A percentile compares a stretch with the other conserved stretches of the same genome.
phyloP scores from a whole-genome alignment of 2,888 invertebrate species.

The Pedicia rivosa region DNA sequence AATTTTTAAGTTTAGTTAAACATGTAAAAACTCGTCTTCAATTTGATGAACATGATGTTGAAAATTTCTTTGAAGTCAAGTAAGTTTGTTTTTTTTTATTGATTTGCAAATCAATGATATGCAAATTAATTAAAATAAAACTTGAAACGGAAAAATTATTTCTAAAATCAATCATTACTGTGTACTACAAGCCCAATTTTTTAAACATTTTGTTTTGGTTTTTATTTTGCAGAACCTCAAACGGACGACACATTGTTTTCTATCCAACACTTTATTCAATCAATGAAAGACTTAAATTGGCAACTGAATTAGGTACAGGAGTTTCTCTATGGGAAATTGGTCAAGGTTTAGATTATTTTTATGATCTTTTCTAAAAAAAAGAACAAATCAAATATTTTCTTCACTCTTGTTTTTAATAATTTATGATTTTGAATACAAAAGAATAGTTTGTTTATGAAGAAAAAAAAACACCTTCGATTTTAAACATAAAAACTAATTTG shows the following conservation, averaged over 20 bases:
- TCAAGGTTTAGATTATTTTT: constrained; percentile 89
- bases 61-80: constrained; percentile 78
- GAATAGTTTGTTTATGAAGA: too few species aligned
- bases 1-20: constrained; percentile 61
- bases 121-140: constrained; percentile 2
- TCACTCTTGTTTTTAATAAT: too few species aligned
- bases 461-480: too few species aligned
- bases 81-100: constrained; percentile 31
- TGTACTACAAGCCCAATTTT: too few species aligned
- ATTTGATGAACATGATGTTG: constrained; percentile 62
- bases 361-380: constrained; percentile 55
- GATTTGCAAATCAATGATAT: background rate
- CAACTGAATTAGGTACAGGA: constrained; percentile 63
- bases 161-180: too few species aligned
- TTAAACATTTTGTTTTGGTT: constrained; percentile 11
- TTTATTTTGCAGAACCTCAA: constrained; percentile 36
- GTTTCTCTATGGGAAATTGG: constrained; percentile 94
- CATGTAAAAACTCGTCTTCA: constrained; percentile 57
- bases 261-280: constrained; percentile 83
- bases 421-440: too few species aligned
- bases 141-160: too few species aligned
- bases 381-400: too few species aligned
- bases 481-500: too few species aligned
- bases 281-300: constrained; percentile 60
- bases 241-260: constrained; percentile 62